Percentiles rank a stretch among this genome's conserved stretches.
Conservation (phyloP, 2,113 vertebrate species). For the Caranx ignobilis region DNA sequence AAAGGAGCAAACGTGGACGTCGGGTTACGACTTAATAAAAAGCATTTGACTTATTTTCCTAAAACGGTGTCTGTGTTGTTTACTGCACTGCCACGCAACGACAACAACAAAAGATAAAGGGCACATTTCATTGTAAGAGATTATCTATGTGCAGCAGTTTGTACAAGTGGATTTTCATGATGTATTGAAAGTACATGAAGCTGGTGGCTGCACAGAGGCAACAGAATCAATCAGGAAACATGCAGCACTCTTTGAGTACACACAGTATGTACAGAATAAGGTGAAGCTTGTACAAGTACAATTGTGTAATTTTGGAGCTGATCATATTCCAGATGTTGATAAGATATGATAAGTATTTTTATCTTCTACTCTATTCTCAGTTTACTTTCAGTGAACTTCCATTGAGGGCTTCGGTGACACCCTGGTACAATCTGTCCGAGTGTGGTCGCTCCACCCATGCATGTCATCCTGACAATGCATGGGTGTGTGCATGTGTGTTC, state of each 20-base stretch:
- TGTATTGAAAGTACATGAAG: background rate
- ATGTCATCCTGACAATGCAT: conserved; percentile 15
- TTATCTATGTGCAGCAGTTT: background rate
- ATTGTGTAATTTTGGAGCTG: background rate
- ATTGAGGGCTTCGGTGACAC: background rate
- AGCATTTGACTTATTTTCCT: background rate
- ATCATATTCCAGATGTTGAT: background rate
- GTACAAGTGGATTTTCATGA: background rate
- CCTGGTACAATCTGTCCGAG: background rate
- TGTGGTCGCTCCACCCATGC: background rate
- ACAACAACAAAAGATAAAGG: background rate
- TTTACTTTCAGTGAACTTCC: background rate
- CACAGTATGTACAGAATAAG: background rate
- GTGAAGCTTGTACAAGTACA: background rate
- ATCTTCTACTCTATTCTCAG: too few species aligned
- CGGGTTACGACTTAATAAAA: background rate
- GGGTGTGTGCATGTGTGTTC: background rate
- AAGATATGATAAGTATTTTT: too few species aligned
- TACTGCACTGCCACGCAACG: background rate
- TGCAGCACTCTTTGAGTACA: background rate
- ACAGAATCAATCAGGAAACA: background rate
- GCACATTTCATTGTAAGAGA: background rate
- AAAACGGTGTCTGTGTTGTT: background rate
- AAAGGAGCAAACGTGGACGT: background rate
- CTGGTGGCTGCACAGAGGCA: background rate